Conservation (phyloP, 2,113 vertebrate species). For the Myotis lucifugus region DNA sequence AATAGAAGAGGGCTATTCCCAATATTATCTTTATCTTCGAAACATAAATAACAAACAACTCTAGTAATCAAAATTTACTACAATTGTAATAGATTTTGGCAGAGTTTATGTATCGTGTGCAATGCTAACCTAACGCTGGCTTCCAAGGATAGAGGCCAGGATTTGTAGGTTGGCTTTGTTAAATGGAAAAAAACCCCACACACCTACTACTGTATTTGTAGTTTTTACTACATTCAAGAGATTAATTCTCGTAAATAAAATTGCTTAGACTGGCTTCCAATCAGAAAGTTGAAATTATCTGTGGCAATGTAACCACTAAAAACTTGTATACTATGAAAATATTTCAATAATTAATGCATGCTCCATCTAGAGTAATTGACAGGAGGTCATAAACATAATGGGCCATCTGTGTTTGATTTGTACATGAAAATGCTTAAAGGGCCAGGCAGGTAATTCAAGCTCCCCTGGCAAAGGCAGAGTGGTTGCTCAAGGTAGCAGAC, state of each 20-base stretch:
- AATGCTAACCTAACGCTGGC: conserved; percentile 78
- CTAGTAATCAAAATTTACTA: conserved; percentile 84
- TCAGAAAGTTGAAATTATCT: conserved; percentile 86
- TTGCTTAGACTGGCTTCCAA: conserved; percentile 79
- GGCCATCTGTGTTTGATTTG: conserved; percentile 88
- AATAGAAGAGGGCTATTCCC: conserved; percentile 77
- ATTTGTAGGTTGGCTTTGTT: conserved; percentile 62
- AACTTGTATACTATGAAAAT: conserved; percentile 86
- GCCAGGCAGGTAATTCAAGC: conserved; percentile 85
- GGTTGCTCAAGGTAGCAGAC: conserved; percentile 15
- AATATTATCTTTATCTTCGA: conserved; percentile 84
- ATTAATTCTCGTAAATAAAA: conserved; percentile 83
- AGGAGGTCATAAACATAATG: conserved; percentile 87
- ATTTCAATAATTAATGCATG: conserved; percentile 88
- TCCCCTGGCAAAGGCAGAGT: conserved; percentile 72
- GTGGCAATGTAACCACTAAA: conserved; percentile 81
- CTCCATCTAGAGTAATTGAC: conserved; percentile 86
- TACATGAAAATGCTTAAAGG: conserved; percentile 85
- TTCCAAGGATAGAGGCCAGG: conserved; percentile 72
- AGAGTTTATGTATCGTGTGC: conserved; percentile 78
- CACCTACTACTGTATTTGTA: conserved; percentile 52
- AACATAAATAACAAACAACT: conserved; percentile 85
- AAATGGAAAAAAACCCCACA: not conserved
- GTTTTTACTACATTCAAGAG: conserved; percentile 78
- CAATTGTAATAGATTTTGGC: conserved; percentile 83